phyloP scores from a whole-genome alignment of 1,140 invertebrate genomes.

The Pemphigus obesinymphae region DNA sequence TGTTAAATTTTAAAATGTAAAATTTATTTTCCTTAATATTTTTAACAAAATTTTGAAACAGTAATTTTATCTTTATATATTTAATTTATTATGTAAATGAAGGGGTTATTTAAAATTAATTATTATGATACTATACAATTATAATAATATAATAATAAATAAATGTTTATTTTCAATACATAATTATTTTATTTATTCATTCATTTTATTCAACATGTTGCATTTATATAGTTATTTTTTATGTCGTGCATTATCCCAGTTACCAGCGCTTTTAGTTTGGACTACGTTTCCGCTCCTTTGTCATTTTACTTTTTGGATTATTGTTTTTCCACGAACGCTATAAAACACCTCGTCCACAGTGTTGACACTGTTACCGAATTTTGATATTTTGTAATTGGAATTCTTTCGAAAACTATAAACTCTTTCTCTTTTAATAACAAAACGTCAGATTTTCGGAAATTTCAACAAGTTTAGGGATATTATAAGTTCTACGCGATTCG shows the following conservation, averaged over 20 bases:
- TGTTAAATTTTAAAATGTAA: no score
- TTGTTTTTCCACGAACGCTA: not conserved
- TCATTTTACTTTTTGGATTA: constrained; percentile 1
- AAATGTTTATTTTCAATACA: no score
- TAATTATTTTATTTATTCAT: no score
- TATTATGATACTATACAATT: no score
- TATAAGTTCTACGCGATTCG: not conserved
- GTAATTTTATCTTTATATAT: no score
- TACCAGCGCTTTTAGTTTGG: not conserved
- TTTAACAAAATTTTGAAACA: no score
- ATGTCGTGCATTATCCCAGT: not conserved
- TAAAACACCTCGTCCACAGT: not conserved
- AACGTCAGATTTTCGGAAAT: not conserved
- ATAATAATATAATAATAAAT: no score
- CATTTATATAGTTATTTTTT: not conserved
- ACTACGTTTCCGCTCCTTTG: not conserved
- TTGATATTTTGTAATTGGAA: constrained; percentile 23
- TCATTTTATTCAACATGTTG: not conserved
- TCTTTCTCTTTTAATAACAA: not conserved
- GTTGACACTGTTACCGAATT: constrained; percentile 14
- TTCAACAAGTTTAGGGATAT: not conserved
- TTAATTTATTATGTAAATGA: no score
- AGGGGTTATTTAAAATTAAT: no score
- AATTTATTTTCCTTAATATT: no score
- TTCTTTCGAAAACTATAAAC: not conserved